Percentiles rank a stretch among this genome's conserved stretches.
These are phyloP conservation scores for Takifugu rubripes DNA, from an alignment of 2,797 vertebrate species.

Conservation along the genomic window DNA sequence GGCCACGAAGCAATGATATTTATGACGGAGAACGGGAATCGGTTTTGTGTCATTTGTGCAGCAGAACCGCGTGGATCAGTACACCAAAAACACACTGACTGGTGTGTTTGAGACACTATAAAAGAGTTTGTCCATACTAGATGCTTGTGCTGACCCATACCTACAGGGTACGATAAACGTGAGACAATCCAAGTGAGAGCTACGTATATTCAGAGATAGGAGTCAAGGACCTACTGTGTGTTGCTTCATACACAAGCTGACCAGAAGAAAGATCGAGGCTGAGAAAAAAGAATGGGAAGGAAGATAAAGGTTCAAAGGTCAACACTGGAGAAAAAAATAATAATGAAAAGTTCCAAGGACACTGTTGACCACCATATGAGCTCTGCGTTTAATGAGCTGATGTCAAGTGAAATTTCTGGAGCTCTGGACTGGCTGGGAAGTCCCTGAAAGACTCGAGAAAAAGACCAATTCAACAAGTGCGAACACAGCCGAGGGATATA, in stretches of 20 bases:
- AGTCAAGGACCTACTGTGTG: constrained; percentile 2
- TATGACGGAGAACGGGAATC: constrained; percentile 52
- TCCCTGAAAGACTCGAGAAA: no score
- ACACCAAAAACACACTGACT: constrained; percentile 67
- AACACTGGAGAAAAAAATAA: neutral
- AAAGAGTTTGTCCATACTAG: constrained; percentile 13
- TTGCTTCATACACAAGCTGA: neutral
- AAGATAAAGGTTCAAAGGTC: constrained; percentile 27
- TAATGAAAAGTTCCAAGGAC: no score
- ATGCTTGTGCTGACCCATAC: constrained; percentile 1
- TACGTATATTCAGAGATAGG: neutral
- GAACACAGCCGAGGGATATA: no score
- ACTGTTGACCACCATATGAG: no score
- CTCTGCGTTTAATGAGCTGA: no score
- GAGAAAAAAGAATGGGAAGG: constrained; percentile 9
- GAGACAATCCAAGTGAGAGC: constrained; percentile 4
- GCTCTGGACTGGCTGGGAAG: no score
- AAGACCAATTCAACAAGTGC: no score
- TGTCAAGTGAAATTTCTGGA: no score
- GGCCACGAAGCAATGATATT: constrained; percentile 40
- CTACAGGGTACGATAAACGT: neutral
- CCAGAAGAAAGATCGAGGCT: constrained; percentile 11
- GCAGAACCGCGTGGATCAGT: constrained; percentile 65
- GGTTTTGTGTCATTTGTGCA: constrained; percentile 57
- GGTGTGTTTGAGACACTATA: constrained; percentile 34